These are phyloP conservation scores for Nanorana parkeri DNA, from an alignment of 2,113 vertebrate species.

Conservation along the genomic window DNA sequence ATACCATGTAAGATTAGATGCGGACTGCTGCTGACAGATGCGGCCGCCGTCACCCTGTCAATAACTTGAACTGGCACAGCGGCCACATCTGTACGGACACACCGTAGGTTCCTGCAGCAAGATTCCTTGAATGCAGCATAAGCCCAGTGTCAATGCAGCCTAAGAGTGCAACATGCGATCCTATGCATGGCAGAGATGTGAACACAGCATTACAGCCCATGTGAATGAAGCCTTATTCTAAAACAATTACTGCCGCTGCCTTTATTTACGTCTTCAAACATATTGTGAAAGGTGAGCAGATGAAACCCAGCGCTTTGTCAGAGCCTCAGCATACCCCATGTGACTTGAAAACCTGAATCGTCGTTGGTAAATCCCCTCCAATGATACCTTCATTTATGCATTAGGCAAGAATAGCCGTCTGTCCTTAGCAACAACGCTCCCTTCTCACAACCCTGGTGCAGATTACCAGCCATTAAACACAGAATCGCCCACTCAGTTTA, in stretches of 20 bases:
- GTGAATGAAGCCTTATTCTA: no score
- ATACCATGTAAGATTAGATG: no score
- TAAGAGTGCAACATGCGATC: no score
- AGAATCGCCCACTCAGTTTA: slow-evolving; percentile 10
- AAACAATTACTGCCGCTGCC: neutral
- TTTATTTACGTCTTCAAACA: neutral
- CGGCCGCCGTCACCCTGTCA: no score
- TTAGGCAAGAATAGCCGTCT: slow-evolving; percentile 23
- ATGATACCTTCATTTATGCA: neutral
- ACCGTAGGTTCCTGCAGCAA: no score
- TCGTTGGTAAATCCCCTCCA: neutral
- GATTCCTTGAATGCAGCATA: no score
- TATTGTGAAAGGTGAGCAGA: neutral
- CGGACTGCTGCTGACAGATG: no score
- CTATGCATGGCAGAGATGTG: no score
- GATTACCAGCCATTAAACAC: slow-evolving; percentile 3
- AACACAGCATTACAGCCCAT: no score
- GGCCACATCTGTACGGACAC: no score
- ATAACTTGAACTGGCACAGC: no score
- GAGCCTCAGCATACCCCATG: neutral
- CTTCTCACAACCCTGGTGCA: neutral
- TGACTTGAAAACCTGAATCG: neutral
- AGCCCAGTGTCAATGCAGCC: no score
- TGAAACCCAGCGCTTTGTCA: neutral
- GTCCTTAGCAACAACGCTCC: neutral